These are phyloP conservation scores for Epirrhoe tristata DNA, from an alignment of 2,888 invertebrate species.

Conservation along the genomic window DNA sequence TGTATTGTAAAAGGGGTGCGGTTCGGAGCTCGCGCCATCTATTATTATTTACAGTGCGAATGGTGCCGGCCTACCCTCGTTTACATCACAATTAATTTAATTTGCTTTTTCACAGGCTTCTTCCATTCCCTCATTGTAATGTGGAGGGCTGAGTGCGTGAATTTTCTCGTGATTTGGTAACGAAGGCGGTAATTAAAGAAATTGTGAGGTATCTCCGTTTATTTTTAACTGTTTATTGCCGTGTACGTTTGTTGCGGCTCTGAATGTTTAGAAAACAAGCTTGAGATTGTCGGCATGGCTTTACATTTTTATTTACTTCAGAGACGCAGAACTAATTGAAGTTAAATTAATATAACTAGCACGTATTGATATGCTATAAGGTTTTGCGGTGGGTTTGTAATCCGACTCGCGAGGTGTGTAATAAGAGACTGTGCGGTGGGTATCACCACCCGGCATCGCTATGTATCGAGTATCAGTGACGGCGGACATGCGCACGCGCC, in stretches of 20 bases:
- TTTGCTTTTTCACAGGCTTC: slow-evolving; percentile 84
- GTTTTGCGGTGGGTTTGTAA: slow-evolving; percentile 52
- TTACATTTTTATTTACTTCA: background rate
- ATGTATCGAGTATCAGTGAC: slow-evolving; percentile 59
- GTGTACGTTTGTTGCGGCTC: slow-evolving; percentile 56
- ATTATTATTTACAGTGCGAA: slow-evolving; percentile 75
- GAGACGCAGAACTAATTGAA: background rate
- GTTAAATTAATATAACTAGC: slow-evolving; percentile 10
- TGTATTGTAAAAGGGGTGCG: slow-evolving; percentile 68
- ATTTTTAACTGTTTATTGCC: slow-evolving; percentile 78
- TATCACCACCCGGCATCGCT: slow-evolving; percentile 46
- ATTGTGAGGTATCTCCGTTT: slow-evolving; percentile 79
- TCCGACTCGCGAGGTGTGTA: slow-evolving; percentile 54
- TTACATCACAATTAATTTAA: slow-evolving; percentile 84
- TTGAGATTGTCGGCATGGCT: slow-evolving; percentile 51
- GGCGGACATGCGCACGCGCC: slow-evolving; percentile 70
- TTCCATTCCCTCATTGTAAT: slow-evolving; percentile 78
- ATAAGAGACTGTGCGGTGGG: slow-evolving; percentile 60
- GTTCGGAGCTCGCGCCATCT: slow-evolving; percentile 65
- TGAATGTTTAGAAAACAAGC: slow-evolving; percentile 60
- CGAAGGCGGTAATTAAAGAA: slow-evolving; percentile 79
- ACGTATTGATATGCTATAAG: slow-evolving; percentile 22
- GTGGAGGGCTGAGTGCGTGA: slow-evolving; percentile 78
- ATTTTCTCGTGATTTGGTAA: slow-evolving; percentile 83
- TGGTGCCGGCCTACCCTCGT: slow-evolving; percentile 75